These are phyloP conservation scores for Pogonomyrmex californicus DNA, from an alignment of 1,140 invertebrate species.

Conservation along the genomic window DNA sequence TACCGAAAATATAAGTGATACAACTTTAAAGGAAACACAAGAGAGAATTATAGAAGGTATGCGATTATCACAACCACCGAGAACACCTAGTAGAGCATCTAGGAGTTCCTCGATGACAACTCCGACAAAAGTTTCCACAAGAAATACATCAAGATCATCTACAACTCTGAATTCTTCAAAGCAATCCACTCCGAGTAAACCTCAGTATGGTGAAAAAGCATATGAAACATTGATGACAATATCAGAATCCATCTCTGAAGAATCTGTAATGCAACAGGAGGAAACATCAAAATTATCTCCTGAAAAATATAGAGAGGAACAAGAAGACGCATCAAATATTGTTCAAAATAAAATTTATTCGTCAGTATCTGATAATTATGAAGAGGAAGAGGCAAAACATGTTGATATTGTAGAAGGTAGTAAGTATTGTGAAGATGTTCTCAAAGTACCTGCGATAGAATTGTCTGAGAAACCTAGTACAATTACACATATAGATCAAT, in stretches of 20 bases:
- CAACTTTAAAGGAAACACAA: conserved; percentile 61
- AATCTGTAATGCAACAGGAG: conserved; percentile 51
- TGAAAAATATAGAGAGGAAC: conserved; percentile 55
- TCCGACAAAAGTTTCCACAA: conserved; percentile 77
- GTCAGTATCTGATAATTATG: conserved; percentile 28
- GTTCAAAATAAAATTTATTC: conserved; percentile 15
- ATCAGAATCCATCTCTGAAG: conserved; percentile 72
- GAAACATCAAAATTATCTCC: conserved; percentile 18
- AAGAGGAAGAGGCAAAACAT: conserved; percentile 38
- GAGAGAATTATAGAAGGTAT: conserved; percentile 67
- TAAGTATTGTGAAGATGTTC: not conserved
- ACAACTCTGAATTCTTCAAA: conserved; percentile 71
- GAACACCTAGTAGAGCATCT: conserved; percentile 81
- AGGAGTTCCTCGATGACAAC: conserved; percentile 76
- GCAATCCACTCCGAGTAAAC: conserved; percentile 75
- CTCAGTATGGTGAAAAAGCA: conserved; percentile 69
- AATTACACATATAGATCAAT: conserved; percentile 29
- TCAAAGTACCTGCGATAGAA: conserved; percentile 35
- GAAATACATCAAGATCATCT: conserved; percentile 69
- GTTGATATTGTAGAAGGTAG: conserved; percentile 36
- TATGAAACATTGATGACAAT: conserved; percentile 64
- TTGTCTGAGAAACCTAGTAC: conserved; percentile 51
- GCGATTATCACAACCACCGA: conserved; percentile 78
- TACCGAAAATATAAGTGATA: conserved; percentile 58
- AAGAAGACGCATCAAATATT: conserved; percentile 58